Conservation (phyloP, 2,797 vertebrate species). For the Hydrolagus colliei region DNA sequence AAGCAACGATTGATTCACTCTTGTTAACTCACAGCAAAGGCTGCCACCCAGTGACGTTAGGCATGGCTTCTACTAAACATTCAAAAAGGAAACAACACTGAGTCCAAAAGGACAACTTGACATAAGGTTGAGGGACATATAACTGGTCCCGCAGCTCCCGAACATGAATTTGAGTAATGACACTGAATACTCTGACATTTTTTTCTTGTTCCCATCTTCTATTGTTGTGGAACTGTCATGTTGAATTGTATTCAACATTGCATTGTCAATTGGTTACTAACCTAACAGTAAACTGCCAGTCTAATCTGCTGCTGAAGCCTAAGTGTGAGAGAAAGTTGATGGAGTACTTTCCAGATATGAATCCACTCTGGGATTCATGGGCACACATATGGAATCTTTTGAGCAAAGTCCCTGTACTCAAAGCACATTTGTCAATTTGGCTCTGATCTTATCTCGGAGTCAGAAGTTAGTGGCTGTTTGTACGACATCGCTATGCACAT, state of each 20-base stretch:
- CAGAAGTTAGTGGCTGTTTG: too few species aligned
- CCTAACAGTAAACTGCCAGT: too few species aligned
- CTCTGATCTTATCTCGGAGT: too few species aligned
- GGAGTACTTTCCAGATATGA: too few species aligned
- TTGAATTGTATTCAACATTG: not conserved
- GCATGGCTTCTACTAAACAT: not conserved
- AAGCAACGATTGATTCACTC: not conserved
- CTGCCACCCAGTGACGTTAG: slow-evolving; percentile 5
- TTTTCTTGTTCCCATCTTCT: not conserved
- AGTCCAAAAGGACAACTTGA: not conserved
- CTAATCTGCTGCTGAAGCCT: too few species aligned
- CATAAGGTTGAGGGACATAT: not conserved
- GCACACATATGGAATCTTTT: too few species aligned
- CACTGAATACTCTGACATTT: not conserved
- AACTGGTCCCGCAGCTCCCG: not conserved
- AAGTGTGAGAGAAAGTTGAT: too few species aligned
- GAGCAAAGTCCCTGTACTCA: too few species aligned
- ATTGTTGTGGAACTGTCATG: not conserved
- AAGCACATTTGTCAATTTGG: too few species aligned
- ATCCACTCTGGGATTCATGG: too few species aligned
- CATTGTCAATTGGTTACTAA: too few species aligned
- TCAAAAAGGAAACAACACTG: not conserved
- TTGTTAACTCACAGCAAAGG: not conserved
- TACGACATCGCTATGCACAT: too few species aligned
- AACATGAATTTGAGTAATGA: not conserved